Evolutionary conservation across 1,140 invertebrate genomes (phyloP).

Genomic region (Heliconius himera): DNA sequence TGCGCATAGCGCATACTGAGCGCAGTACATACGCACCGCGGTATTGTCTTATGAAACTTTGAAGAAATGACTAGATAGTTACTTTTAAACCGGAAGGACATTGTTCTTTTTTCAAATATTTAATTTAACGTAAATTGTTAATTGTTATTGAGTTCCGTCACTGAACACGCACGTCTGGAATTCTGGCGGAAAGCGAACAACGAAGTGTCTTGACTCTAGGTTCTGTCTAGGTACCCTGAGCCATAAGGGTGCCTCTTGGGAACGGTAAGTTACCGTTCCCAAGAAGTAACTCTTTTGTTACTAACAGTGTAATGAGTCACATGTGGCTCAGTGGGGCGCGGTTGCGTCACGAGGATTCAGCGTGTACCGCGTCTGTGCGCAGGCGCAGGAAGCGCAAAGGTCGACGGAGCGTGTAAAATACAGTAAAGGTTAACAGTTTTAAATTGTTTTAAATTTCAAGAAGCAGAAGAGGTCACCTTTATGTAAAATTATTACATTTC

Average conservation of each 20-base stretch:
- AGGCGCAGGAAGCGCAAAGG: neutral
- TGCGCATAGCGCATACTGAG: neutral
- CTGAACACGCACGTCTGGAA: too few relatives aligned
- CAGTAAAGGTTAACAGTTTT: neutral
- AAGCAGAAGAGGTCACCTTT: neutral
- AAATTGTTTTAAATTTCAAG: neutral
- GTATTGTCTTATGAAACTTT: neutral
- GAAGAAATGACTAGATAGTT: neutral
- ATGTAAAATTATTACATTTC: neutral
- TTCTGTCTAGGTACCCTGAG: neutral
- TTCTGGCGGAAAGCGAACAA: too few relatives aligned
- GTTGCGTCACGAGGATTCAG: neutral
- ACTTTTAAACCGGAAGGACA: neutral
- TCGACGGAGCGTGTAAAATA: neutral
- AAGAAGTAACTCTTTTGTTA: neutral
- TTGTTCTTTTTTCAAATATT: neutral
- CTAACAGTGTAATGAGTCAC: neutral
- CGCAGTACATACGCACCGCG: neutral
- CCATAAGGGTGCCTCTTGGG: neutral
- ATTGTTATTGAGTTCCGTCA: too few relatives aligned
- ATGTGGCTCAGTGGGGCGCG: constrained; percentile 19
- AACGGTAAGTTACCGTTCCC: too few relatives aligned
- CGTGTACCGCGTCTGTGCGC: too few relatives aligned
- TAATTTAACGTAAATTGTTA: too few relatives aligned
- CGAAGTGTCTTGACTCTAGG: too few relatives aligned